Percentiles rank a stretch among this genome's conserved stretches.
phyloP scores from a whole-genome alignment of 2,113 vertebrate species.

The Gambusia affinis region DNA sequence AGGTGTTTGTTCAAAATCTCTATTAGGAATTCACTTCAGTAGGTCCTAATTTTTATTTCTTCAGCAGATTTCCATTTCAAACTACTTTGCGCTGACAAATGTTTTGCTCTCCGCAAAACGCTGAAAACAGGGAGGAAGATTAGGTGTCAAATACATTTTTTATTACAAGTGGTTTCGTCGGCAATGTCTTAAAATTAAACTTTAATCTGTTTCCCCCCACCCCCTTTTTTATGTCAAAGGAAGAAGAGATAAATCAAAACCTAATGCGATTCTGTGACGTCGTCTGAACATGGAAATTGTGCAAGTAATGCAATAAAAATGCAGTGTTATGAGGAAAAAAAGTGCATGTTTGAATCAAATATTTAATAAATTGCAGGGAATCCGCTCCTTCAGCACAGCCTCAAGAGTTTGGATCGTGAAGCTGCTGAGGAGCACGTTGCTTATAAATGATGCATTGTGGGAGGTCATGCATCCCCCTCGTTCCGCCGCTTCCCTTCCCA shows the following conservation, averaged over 20 bases:
- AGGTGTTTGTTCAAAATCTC: neutral
- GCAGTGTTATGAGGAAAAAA: slow-evolving; percentile 1
- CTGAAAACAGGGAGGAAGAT: neutral
- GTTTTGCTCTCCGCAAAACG: neutral
- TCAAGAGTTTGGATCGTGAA: slow-evolving; percentile 30
- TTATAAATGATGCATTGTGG: slow-evolving; percentile 37
- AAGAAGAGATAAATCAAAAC: neutral
- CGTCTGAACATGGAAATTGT: slow-evolving; percentile 1
- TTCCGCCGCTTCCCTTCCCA: slow-evolving; percentile 13
- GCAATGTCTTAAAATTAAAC: neutral
- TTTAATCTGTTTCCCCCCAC: neutral
- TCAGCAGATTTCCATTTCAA: neutral
- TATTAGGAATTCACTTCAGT: neutral
- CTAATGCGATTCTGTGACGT: neutral
- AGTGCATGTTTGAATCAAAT: slow-evolving; percentile 29
- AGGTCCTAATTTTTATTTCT: neutral
- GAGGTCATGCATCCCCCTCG: slow-evolving; percentile 22
- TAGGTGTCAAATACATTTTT: neutral
- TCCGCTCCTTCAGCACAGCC: slow-evolving; percentile 50
- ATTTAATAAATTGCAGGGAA: slow-evolving; percentile 44
- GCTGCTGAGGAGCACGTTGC: slow-evolving; percentile 38
- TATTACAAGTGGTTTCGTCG: neutral
- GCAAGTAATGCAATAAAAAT: slow-evolving; percentile 16
- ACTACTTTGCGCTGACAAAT: neutral
- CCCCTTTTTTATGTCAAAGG: neutral